Conservation (phyloP, 2,797 vertebrate genomes). For the Etheostoma perlongum region DNA sequence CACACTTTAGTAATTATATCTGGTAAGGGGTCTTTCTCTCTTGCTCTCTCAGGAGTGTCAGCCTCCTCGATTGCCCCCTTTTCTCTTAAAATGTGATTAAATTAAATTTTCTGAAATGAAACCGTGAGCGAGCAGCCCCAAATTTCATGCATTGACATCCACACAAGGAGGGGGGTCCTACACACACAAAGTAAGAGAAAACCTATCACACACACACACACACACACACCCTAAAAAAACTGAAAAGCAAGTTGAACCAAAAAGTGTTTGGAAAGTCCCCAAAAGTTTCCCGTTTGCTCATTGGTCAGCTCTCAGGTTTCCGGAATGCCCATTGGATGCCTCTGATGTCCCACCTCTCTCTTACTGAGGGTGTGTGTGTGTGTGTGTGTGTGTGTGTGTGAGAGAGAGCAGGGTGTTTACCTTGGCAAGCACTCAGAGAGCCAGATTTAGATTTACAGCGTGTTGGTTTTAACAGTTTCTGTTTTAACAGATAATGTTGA, state of each 20-base stretch:
- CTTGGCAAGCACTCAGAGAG: conserved; percentile 42
- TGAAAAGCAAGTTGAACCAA: conserved; percentile 53
- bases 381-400: conserved; percentile 40
- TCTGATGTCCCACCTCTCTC: conserved; percentile 53
- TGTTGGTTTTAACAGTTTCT: too few relatives aligned
- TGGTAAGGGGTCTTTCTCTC: conserved; percentile 10
- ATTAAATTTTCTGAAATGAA: conserved; percentile 54
- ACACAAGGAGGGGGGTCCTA: not conserved
- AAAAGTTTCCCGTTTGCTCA: conserved; percentile 65
- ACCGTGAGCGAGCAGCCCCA: conserved; percentile 27
- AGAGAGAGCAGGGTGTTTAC: conserved; percentile 34
- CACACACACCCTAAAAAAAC: conserved; percentile 19
- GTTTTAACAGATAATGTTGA: conserved; percentile 42
- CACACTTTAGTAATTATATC: conserved; percentile 41
- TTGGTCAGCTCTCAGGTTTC: conserved; percentile 68
- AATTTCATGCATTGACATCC: not conserved
- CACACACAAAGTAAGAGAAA: not conserved
- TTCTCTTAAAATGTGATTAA: conserved; percentile 21
- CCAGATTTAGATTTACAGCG: too few relatives aligned
- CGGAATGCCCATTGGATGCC: conserved; percentile 60
- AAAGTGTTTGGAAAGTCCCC: conserved; percentile 77
- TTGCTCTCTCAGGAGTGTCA: not conserved
- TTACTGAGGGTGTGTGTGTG: conserved; percentile 21
- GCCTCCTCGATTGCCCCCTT: conserved; percentile 30
- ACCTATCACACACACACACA: conserved; percentile 15